Base-by-base conservation (phyloP, 2,888 invertebrate species). In the Scaptodrosophila latifasciaeformis region DNA sequence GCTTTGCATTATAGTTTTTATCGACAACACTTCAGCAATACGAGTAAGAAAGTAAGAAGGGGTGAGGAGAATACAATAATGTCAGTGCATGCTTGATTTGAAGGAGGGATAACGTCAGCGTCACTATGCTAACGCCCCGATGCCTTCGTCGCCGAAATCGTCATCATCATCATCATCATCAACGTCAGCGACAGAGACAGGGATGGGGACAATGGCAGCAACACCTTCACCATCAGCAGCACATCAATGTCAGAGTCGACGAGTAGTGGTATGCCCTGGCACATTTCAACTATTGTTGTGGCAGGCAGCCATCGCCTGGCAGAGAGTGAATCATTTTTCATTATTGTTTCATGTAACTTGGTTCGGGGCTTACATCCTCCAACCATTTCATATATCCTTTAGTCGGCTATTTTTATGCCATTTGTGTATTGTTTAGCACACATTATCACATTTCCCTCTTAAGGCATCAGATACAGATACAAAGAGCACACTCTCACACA, bases 391-490 rank as follows among this genome's bases (percentile, higher is more conserved):
- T 58, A 15, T 15, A 50, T 53, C 15, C 37, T 50, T 57, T 45
- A 44, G 53, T 45, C 53, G 58, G 62, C 76, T 81, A 81, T 75
- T 78, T 79, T 75, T 71, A 65, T 71, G 45, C 65, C 61, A 55
- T 70, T 67, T 63, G 42, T 63, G 63, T 56, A 75, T 75, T 74
- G 79, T 74, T 78, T 70, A 63, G 72, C 56, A 46, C 65, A 76
- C 62, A 81, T 79, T 79, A 75, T 79, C 76, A 56, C 81, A 71
- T 79, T 75, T 81, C 66, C 59, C 79, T 76, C 77, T 79, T 65
- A 78, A 76, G 66, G 59, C 74, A 70, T 67, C 76, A 78, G 55
- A 46, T 34, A 53, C 65, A 71, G 71, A 70, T 65, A 59, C 53
- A 80, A 62, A 53, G 59, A 48, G 55, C 58, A 62, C 59, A 58